Evolutionary conservation across 92 coral and sea anemone species (phyloP).

Genomic region (Pocillopora grandis): DNA sequence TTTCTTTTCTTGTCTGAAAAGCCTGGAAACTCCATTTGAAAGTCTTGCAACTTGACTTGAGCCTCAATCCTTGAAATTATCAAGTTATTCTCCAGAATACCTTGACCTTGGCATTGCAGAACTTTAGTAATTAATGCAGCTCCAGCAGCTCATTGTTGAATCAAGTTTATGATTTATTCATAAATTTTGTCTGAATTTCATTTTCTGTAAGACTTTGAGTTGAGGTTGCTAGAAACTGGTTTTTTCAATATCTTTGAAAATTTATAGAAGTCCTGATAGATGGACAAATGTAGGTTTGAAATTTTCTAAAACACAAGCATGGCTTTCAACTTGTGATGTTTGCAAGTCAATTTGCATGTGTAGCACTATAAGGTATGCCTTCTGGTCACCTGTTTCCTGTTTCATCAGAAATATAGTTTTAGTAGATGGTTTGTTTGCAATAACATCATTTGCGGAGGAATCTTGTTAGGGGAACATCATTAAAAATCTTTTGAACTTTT

Average conservation of each 20-base stretch:
- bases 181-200: conserved; percentile 65
- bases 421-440: neutral
- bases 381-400: conserved; percentile 12
- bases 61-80: too few species aligned
- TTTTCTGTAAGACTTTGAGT: neutral
- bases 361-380: conserved; percentile 12
- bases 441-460: neutral
- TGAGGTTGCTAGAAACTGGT: neutral
- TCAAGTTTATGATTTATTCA: conserved; percentile 55
- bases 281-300: neutral
- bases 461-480: neutral
- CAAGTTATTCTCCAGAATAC: neutral
- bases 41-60: too few species aligned
- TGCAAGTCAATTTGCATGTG: conserved; percentile 10
- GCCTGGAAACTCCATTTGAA: too few species aligned
- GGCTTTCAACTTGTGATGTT: neutral
- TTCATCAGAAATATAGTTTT: neutral
- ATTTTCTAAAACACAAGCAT: conserved; percentile 7
- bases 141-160: conserved; percentile 4
- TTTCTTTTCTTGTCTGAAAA: too few species aligned
- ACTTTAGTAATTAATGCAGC: neutral
- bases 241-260: neutral
- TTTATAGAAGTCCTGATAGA: neutral
- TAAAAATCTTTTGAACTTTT: neutral
- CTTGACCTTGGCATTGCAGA: conserved; percentile 29